Conservation (phyloP, 2,113 vertebrate species). For the Chionodraco myersi region DNA sequence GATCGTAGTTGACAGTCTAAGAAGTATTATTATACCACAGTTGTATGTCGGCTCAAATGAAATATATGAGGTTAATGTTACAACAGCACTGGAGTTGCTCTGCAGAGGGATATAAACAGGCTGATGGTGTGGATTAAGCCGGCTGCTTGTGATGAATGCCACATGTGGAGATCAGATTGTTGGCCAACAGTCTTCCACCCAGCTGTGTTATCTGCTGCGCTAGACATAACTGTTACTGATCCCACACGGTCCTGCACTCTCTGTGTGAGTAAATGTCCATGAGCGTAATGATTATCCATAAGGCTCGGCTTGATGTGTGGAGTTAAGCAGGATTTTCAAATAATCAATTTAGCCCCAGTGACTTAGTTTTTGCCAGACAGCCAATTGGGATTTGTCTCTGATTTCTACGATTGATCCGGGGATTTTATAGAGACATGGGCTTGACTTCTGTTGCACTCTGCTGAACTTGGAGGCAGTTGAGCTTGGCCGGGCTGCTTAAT, state of each 20-base stretch:
- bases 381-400: slow-evolving; percentile 59
- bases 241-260: slow-evolving; percentile 21
- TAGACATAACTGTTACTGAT: slow-evolving; percentile 48
- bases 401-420: slow-evolving; percentile 62
- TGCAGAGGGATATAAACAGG: not conserved
- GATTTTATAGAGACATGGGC: slow-evolving; percentile 67
- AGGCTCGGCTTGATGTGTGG: slow-evolving; percentile 48
- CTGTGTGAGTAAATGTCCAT: slow-evolving; percentile 65
- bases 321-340: slow-evolving; percentile 74
- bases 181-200: not conserved
- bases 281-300: slow-evolving; percentile 72
- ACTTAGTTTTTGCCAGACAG: slow-evolving; percentile 63
- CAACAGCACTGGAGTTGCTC: slow-evolving; percentile 2
- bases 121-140: slow-evolving; percentile 15
- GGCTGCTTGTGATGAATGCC: slow-evolving; percentile 24
- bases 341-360: slow-evolving; percentile 72
- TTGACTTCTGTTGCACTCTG: slow-evolving; percentile 67
- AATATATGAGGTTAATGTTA: slow-evolving; percentile 15
- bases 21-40: too few relatives aligned
- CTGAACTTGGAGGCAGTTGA: slow-evolving; percentile 60
- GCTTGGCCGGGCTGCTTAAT: slow-evolving; percentile 60
- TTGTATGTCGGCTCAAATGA: not conserved
- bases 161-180: slow-evolving; percentile 29
- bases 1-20: too few relatives aligned
- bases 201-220: slow-evolving; percentile 25